Evolutionary conservation across 2,888 invertebrate species (phyloP).

Genomic region (Drosophila parthenogenetica): DNA sequence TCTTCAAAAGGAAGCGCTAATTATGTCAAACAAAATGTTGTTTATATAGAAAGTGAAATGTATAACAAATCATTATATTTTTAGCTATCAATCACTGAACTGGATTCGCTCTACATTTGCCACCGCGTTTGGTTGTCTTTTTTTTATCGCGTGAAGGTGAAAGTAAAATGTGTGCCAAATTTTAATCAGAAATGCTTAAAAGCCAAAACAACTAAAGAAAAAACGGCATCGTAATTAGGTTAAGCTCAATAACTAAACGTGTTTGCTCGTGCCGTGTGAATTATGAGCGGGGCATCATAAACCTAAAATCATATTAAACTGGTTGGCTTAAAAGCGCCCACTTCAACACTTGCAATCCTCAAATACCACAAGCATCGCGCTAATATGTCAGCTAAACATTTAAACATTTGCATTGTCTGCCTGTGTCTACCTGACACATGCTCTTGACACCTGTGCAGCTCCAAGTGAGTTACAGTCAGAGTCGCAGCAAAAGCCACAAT

Average conservation of each 20-base stretch:
- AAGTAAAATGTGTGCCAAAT: conserved; percentile 69
- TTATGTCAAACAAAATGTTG: conserved; percentile 51
- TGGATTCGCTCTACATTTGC: conserved; percentile 13
- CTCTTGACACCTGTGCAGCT: conserved; percentile 47
- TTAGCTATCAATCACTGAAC: conserved; percentile 50
- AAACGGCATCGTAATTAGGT: conserved; percentile 63
- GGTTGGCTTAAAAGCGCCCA: conserved; percentile 41
- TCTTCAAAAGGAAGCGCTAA: conserved; percentile 72
- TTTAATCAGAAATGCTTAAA: conserved; percentile 19
- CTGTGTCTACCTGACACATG: conserved; percentile 37
- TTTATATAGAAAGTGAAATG: conserved; percentile 65
- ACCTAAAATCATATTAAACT: conserved; percentile 59
- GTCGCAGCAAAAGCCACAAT: not conserved
- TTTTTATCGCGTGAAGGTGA: conserved; percentile 49
- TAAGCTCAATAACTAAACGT: conserved; percentile 73
- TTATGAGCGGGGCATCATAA: conserved; percentile 47
- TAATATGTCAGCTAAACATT: conserved; percentile 49
- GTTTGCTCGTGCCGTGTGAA: conserved; percentile 62
- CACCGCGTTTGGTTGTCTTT: conserved; percentile 7
- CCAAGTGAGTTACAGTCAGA: not conserved
- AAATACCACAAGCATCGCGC: conserved; percentile 27
- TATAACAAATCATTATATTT: conserved; percentile 37
- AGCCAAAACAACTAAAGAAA: not conserved
- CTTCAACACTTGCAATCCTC: not conserved
- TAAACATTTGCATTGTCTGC: conserved; percentile 36